Conservation (phyloP, 2,888 invertebrate species). For the Myopa testacea region DNA sequence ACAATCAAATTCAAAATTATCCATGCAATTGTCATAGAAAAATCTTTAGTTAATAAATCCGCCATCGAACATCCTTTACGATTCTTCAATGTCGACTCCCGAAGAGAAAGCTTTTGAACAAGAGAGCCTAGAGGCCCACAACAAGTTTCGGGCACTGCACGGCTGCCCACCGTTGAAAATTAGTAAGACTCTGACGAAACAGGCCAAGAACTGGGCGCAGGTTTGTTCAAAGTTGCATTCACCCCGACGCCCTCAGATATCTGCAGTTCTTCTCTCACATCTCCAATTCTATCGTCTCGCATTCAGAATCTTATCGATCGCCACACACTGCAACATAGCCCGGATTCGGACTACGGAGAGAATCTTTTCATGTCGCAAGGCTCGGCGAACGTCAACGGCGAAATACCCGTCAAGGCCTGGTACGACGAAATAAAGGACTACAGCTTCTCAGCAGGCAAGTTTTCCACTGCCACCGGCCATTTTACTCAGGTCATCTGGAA, state of each 20-base stretch:
- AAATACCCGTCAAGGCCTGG: slow-evolving; percentile 84
- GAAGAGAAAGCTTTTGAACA: slow-evolving; percentile 9
- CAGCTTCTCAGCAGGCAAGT: slow-evolving; percentile 73
- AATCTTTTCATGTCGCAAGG: slow-evolving; percentile 85
- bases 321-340: background rate
- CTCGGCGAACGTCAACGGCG: slow-evolving; percentile 73
- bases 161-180: slow-evolving; percentile 77
- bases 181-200: slow-evolving; percentile 74
- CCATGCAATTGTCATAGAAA: background rate
- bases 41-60: background rate
- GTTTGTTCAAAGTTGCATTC: background rate
- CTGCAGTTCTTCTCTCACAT: background rate
- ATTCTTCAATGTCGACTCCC: background rate
- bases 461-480: slow-evolving; percentile 79
- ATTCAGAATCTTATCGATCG: background rate
- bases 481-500: slow-evolving; percentile 90
- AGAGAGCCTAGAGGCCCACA: slow-evolving; percentile 70
- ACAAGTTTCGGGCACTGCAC: slow-evolving; percentile 77
- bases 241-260: too few species aligned
- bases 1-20: background rate
- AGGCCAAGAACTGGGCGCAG: slow-evolving; percentile 70
- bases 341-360: slow-evolving; percentile 71
- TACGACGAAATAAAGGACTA: slow-evolving; percentile 80
- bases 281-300: background rate
- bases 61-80: too few species aligned